A percentile compares a stretch with the other conserved stretches of the same genome.
Conservation (phyloP, 1,140 invertebrate genomes). For the Aphidius ervi region DNA sequence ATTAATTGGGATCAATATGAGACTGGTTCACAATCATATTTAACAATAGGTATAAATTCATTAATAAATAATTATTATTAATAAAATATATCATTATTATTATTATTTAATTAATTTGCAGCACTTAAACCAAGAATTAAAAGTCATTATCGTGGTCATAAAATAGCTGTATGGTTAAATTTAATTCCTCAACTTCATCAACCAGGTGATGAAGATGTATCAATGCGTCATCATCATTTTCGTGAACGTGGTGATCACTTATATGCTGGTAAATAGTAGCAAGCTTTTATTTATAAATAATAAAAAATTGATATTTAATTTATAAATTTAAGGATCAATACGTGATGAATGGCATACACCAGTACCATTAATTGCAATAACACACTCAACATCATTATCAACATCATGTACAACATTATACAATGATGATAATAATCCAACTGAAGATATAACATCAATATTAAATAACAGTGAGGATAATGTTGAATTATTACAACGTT, state of each 20-base stretch:
- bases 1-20: conserved; percentile 71
- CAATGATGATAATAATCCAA: conserved; percentile 40
- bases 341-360: conserved; percentile 59
- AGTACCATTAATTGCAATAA: conserved; percentile 50
- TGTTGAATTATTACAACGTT: conserved; percentile 51
- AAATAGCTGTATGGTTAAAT: conserved; percentile 89
- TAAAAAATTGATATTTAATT: background rate
- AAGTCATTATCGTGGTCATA: conserved; percentile 83
- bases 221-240: conserved; percentile 75
- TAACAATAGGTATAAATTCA: conserved; percentile 61
- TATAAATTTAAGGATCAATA: conserved; percentile 50
- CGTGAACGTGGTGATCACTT: conserved; percentile 66
- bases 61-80: background rate
- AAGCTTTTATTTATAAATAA: background rate
- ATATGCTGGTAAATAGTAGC: conserved; percentile 60
- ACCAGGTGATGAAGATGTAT: conserved; percentile 69
- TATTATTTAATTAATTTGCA: conserved; percentile 42
- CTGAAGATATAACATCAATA: conserved; percentile 37
- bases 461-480: conserved; percentile 51
- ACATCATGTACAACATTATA: conserved; percentile 47
- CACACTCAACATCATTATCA: conserved; percentile 37
- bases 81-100: background rate
- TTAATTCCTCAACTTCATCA: conserved; percentile 83
- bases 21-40: conserved; percentile 69
- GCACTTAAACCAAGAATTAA: conserved; percentile 69